Conservation (phyloP, 2,888 invertebrate genomes). For the Agrotis clavis region DNA sequence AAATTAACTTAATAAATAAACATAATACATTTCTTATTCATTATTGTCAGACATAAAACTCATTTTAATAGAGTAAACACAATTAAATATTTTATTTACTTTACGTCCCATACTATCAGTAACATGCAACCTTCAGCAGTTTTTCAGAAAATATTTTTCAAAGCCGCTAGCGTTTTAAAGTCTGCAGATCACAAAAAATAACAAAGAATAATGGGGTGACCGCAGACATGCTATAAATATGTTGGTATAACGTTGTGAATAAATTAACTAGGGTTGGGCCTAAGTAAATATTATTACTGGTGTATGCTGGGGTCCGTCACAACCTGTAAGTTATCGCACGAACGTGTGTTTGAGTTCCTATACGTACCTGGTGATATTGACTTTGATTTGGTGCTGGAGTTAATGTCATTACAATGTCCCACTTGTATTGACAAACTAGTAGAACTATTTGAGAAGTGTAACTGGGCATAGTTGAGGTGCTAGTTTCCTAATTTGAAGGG, state of each 20-base stretch:
- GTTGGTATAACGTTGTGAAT: constrained; percentile 81
- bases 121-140: constrained; percentile 36
- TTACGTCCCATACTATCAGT: constrained; percentile 41
- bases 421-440: constrained; percentile 55
- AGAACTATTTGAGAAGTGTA: constrained; percentile 48
- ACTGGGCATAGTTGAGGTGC: constrained; percentile 45
- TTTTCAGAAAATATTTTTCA: constrained; percentile 63
- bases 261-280: constrained; percentile 80
- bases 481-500: constrained; percentile 43
- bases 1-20: background rate
- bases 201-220: constrained; percentile 75
- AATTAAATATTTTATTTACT: constrained; percentile 29
- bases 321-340: constrained; percentile 76
- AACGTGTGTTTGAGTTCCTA: constrained; percentile 72
- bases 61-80: background rate
- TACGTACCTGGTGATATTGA: constrained; percentile 61
- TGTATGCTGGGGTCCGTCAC: constrained; percentile 68
- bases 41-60: background rate
- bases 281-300: constrained; percentile 80
- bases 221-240: constrained; percentile 80
- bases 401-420: constrained; percentile 65
- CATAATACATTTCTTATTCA: no score
- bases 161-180: constrained; percentile 69
- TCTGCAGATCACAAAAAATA: constrained; percentile 70
- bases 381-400: constrained; percentile 63